Evolutionary conservation across 2,797 vertebrate genomes (phyloP), one percentile per base, ranked within the genome.

Genomic region (Leucoraja ocellata): DNA sequence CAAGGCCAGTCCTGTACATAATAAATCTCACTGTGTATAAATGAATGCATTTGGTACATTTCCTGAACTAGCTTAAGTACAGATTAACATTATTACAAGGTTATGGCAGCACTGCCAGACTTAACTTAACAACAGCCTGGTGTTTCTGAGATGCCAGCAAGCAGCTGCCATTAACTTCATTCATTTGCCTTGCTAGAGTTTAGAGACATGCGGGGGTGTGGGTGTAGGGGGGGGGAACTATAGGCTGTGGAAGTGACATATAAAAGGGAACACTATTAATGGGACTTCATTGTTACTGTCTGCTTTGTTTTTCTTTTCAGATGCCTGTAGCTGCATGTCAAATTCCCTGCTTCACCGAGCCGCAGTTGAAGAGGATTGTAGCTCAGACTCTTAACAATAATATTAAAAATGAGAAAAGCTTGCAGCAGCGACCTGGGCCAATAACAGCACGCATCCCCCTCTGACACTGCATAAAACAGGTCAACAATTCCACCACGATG

Each of bases 121-220:
- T 88, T 68, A n/a, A 8, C 84, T 23, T 7, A 21, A 36, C 84
- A 68, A 68, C 63, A 68, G n/a, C n/a, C 16, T 88, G 14, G 8
- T 88, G 61, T 36, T 68, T 88, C 65, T 84, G 54, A 88, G 36
- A 88, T 36, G 61, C n/a, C 61, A 21, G 63, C 61, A 68, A 32
- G 32, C 32, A 0, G n/a, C n/a, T 68, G 61, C n/a, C 36, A 32
- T 88, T 84, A 61, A 61, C 54, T 61, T 88, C 8, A 65, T 61
- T 88, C 61, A 68, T 68, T 88, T n/a, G 28, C n/a, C 84, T 68
- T n/a, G 84, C 61, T 88, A 61, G 61, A 88, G 84, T 63, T 88
- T 68, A 88, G 63, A 86, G 28, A 28, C 83, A 86, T 86, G 83
- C 58, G n/a, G 54, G 1, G n/a, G 28, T 46, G 46, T 46, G 46